phyloP scores from a whole-genome alignment of 1,140 invertebrate species.

The Hestina assimilis region DNA sequence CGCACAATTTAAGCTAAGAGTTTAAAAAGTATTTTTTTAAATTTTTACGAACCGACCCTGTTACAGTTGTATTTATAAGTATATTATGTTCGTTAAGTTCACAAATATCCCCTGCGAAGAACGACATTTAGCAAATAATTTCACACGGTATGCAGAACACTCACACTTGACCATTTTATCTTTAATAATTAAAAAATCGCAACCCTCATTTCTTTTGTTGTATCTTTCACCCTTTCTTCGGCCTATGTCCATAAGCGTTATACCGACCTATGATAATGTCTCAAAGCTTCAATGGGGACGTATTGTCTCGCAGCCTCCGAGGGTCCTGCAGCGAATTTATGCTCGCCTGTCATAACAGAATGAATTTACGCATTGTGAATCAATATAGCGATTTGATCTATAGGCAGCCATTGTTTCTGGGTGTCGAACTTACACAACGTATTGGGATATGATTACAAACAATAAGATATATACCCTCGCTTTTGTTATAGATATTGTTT shows the following conservation, averaged over 20 bases:
- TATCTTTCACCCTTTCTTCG: slow-evolving; percentile 57
- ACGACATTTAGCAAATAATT: slow-evolving; percentile 30
- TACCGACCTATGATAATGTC: slow-evolving; percentile 61
- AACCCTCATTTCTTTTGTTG: slow-evolving; percentile 49
- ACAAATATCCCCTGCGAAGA: too few relatives aligned
- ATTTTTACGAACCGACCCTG: too few relatives aligned
- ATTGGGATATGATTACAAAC: slow-evolving; percentile 56
- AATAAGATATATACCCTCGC: slow-evolving; percentile 42
- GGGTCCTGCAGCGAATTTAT: slow-evolving; percentile 72
- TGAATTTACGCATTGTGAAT: slow-evolving; percentile 76
- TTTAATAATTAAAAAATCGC: slow-evolving; percentile 64
- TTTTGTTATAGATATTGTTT: slow-evolving; percentile 51
- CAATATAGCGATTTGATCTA: slow-evolving; percentile 72
- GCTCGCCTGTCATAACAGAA: slow-evolving; percentile 76
- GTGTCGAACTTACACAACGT: slow-evolving; percentile 64
- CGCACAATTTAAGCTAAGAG: too few relatives aligned
- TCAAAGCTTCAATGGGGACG: slow-evolving; percentile 57
- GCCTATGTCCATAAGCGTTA: slow-evolving; percentile 60
- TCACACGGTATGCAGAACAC: slow-evolving; percentile 54
- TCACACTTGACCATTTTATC: slow-evolving; percentile 59
- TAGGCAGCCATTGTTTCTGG: slow-evolving; percentile 63
- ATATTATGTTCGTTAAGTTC: too few relatives aligned
- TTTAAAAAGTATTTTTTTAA: too few relatives aligned
- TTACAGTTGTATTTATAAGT: too few relatives aligned
- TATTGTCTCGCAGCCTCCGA: slow-evolving; percentile 73